Evolutionary conservation across 2,797 vertebrate species (phyloP), one percentile per base, ranked within the genome.

Genomic region (Myotis daubentonii): DNA sequence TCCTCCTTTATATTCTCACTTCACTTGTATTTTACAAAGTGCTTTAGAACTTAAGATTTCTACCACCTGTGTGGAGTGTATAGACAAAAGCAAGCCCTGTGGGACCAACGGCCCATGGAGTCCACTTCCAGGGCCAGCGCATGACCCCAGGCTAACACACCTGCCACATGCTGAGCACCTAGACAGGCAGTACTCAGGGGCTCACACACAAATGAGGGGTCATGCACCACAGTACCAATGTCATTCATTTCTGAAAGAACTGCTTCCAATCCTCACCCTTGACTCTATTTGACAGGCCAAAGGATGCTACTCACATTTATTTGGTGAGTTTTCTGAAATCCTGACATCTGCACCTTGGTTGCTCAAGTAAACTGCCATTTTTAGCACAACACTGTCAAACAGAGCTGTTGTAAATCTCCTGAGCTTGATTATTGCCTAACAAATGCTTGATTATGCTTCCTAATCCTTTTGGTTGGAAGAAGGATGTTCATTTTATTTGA

Each of bases 11-110:
- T 75, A n/a, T 95, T 82, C 92, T 94, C 85, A 93, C 94, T 72
- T 89, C 72, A 94, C 65, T 92, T n/a, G 0, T 9, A 83, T 81
- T 85, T 83, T 92, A 89, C 38, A 60, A 51, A 53, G 94, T 85
- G 79, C 97, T 92, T 90, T 71, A 97, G 87, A 87, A 87, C 51
- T 72, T 28, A 15, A 17, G 53, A 51, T 93, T 70, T 94, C 75
- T 72, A 44, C 72, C 79, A 87, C 3, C 71, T 93, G 57, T 23
- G 23, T 75, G 97, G 98, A 98, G 97, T 97, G 30, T 91, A 71
- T 33, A 15, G 51, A 89, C 71, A 66, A 84, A 89, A 33, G 44
- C 62, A 88, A 93, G 95, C 22, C 49, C 55, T 10, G 10, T 5
- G 47, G 51, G 65, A 49, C 23, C 30, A 16, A 15, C 47, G 28